Evolutionary conservation across 2,113 vertebrate genomes (phyloP).

Genomic region (Engystomops pustulosus): DNA sequence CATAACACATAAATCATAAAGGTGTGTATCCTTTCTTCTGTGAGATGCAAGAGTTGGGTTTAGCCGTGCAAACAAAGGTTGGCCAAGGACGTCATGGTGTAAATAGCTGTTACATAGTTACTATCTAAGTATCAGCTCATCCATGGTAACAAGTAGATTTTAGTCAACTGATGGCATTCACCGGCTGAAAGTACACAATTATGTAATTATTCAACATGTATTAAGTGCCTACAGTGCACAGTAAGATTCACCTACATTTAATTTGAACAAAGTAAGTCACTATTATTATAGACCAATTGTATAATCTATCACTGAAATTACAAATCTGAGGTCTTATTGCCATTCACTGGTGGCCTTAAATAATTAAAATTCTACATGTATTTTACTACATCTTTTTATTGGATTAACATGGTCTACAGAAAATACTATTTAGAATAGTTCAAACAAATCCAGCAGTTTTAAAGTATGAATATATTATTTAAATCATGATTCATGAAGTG

Average conservation of each 20-base stretch:
- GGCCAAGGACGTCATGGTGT: constrained; percentile 38
- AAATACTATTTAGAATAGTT: too few relatives aligned
- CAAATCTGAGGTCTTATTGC: too few relatives aligned
- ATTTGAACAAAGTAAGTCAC: background rate
- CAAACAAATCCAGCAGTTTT: too few relatives aligned
- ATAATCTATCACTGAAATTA: too few relatives aligned
- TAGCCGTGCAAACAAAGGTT: constrained; percentile 37
- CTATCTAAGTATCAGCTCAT: constrained; percentile 43
- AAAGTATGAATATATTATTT: too few relatives aligned
- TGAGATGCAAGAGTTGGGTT: background rate
- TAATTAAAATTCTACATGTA: too few relatives aligned
- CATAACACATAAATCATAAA: constrained; percentile 22
- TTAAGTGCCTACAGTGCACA: too few relatives aligned
- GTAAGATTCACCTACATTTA: background rate
- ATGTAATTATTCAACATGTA: background rate
- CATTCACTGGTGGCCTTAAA: too few relatives aligned
- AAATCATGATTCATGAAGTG: too few relatives aligned
- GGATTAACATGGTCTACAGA: too few relatives aligned
- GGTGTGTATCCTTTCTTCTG: constrained; percentile 11
- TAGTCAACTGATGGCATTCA: constrained; percentile 1
- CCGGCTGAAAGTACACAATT: background rate
- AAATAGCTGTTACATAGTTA: constrained; percentile 54
- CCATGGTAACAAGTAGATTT: constrained; percentile 48
- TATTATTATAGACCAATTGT: too few relatives aligned
- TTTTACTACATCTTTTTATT: too few relatives aligned